Evolutionary conservation across 2,888 invertebrate species (phyloP), one percentile per base, ranked within the genome.

Genomic region (Helobdella robusta): DNA sequence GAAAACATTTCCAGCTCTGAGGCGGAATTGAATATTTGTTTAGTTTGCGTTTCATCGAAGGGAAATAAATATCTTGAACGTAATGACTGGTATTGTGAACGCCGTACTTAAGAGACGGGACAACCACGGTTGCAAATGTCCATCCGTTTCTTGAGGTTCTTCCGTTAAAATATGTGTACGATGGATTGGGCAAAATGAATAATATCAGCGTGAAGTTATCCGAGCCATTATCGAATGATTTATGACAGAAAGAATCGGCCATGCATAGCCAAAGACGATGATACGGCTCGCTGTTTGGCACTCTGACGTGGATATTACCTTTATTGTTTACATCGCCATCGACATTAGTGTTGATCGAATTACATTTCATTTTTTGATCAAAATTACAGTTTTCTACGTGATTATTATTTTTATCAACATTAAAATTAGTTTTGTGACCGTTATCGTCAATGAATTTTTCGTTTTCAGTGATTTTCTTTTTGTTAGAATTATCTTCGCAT

Each of bases 61-160:
- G 56, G 30, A 25, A 56, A 8, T 28, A 32, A 25, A 56, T 32
- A 5, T 56, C 56, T 28, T 56, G 56, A 56, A 56, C 56, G 28
- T 56, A 56, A 15, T 56, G 56, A 32, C 32, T 25, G 32, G 32
- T 56, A 32, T 56, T 56, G 28, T 56, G 56, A n/a, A 56, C 56
- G 2, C 56, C 56, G 5, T 25, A 32, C 56, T 56, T 8, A 8
- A 56, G 25, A n/a, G 56, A 56, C 25, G 56, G 56, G 28, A 56
- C 32, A 18, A 56, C 28, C 4, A 56, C 28, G 5, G 56, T 56
- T 2, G 32, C 32, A n/a, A 56, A 28, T 30, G 28, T 56, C 56
- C 56, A 56, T n/a, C 56, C 56, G 30, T 56, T 56, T 28, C 32
- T 56, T 28, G 32, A 56, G 18, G 28, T 32, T n/a, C 32, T 32